These are phyloP conservation scores for Hybos culiciformis DNA, from an alignment of 2,888 invertebrate genomes.

Conservation along the genomic window DNA sequence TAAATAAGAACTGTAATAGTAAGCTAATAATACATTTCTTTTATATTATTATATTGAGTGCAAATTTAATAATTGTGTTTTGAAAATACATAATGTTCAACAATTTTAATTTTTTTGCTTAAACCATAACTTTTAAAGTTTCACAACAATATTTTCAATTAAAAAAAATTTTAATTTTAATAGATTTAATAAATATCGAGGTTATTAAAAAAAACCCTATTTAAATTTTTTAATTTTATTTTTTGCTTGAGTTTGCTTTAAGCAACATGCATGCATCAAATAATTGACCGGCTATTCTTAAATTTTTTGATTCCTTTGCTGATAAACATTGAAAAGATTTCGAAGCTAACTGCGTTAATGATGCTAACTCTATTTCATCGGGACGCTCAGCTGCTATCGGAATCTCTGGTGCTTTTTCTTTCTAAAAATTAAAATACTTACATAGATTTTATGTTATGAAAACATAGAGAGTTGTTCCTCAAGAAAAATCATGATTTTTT, in stretches of 20 bases:
- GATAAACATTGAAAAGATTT: constrained; percentile 34
- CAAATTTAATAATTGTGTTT: too few relatives aligned
- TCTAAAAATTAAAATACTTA: too few relatives aligned
- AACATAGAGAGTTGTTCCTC: not conserved
- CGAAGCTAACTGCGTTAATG: constrained; percentile 32
- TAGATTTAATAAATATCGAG: not conserved
- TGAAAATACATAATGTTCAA: too few relatives aligned
- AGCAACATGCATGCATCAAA: constrained; percentile 37
- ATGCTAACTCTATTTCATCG: constrained; percentile 26
- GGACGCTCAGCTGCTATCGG: constrained; percentile 26
- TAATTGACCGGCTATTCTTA: constrained; percentile 37
- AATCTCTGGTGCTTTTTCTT: constrained; percentile 11
- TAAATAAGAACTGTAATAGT: too few relatives aligned
- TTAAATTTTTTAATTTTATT: not conserved
- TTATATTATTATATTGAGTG: too few relatives aligned
- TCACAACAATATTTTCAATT: not conserved
- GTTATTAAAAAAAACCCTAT: not conserved
- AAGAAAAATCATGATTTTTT: not conserved
- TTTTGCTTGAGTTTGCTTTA: constrained; percentile 15
- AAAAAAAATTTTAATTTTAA: not conserved
- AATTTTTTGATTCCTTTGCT: constrained; percentile 29
- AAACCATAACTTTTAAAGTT: not conserved
- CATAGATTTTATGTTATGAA: not conserved
- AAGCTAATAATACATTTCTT: too few relatives aligned
- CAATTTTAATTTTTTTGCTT: too few relatives aligned